These are phyloP conservation scores for Chloebia gouldiae DNA, from an alignment of 2,113 vertebrate genomes.

Conservation along the genomic window DNA sequence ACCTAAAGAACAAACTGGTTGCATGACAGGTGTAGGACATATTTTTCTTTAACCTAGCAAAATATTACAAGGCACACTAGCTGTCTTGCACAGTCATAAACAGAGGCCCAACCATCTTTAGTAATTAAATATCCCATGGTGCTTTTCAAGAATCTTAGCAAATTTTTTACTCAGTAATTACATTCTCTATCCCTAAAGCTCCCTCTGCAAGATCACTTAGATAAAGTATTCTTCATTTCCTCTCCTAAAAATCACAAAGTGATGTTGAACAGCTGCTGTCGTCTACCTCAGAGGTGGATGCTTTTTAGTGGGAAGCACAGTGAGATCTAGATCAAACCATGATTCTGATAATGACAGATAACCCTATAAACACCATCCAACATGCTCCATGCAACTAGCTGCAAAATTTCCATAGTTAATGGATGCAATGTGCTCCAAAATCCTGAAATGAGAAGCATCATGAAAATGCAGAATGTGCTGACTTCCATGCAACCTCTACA, in stretches of 20 bases:
- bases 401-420: neutral
- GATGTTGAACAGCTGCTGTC: neutral
- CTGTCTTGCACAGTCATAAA: slow-evolving; percentile 28
- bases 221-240: slow-evolving; percentile 33
- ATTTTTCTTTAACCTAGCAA: neutral
- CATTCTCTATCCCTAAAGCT: slow-evolving; percentile 22
- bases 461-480: neutral
- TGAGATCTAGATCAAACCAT: neutral
- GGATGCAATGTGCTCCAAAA: neutral
- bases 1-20: neutral
- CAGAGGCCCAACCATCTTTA: slow-evolving; percentile 11
- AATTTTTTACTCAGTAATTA: slow-evolving; percentile 48
- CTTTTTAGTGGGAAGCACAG: neutral
- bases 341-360: neutral
- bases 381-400: neutral
- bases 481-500: neutral
- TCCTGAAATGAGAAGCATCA: neutral
- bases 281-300: neutral
- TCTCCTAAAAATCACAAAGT: neutral
- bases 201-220: slow-evolving; percentile 28
- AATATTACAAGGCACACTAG: neutral
- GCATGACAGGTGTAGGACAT: neutral
- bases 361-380: neutral
- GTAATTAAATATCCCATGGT: slow-evolving; percentile 41
- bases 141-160: slow-evolving; percentile 55